These are phyloP conservation scores for Xanthia icteritia DNA, from an alignment of 2,888 invertebrate species.

Conservation along the genomic window DNA sequence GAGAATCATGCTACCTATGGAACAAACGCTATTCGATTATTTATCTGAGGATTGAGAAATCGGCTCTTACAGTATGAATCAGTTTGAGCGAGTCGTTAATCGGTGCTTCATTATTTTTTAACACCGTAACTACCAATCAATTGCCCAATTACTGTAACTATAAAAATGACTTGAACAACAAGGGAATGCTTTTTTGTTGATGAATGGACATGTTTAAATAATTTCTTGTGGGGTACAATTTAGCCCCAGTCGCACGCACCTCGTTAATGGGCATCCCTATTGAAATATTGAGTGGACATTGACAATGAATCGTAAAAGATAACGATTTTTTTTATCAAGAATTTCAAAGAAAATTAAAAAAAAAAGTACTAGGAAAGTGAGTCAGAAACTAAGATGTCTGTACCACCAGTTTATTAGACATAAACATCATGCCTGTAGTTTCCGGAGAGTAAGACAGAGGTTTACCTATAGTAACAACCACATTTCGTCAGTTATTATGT, in stretches of 20 bases:
- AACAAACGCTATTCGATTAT: too few relatives aligned
- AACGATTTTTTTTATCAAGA: background rate
- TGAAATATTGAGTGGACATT: constrained; percentile 67
- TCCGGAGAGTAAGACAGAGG: too few relatives aligned
- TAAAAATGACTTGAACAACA: constrained; percentile 70
- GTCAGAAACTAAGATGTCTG: too few relatives aligned
- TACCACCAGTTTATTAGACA: too few relatives aligned
- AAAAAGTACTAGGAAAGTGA: too few relatives aligned
- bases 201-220: constrained; percentile 77
- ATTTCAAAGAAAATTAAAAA: too few relatives aligned
- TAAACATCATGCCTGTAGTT: too few relatives aligned
- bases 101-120: constrained; percentile 45
- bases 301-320: constrained; percentile 21
- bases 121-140: constrained; percentile 67
- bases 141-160: constrained; percentile 70
- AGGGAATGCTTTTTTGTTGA: constrained; percentile 79
- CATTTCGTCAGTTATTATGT: background rate
- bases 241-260: constrained; percentile 66
- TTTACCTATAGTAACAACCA: too few relatives aligned
- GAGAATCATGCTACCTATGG: too few relatives aligned
- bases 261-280: constrained; percentile 63
- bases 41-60: too few relatives aligned
- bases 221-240: constrained; percentile 68
- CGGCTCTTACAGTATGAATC: background rate
- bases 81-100: constrained; percentile 31